A percentile compares a stretch with the other conserved stretches of the same genome.
Evolutionary conservation across 2,797 vertebrate species (phyloP).

Genomic region (Taeniopygia guttata): DNA sequence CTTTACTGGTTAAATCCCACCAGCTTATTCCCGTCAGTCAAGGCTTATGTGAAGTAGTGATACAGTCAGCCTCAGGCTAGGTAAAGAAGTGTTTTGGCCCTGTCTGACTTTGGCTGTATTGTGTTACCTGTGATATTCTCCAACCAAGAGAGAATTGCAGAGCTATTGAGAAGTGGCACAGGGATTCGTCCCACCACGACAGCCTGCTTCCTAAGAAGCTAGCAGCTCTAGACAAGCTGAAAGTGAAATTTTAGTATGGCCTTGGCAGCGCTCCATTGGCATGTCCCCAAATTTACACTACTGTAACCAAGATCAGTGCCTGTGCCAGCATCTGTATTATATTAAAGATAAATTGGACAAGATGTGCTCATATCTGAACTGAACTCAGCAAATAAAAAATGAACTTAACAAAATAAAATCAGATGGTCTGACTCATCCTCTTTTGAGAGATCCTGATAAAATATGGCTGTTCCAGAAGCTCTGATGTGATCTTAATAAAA

Average conservation of each 20-base stretch:
- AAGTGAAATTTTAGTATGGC: constrained; percentile 59
- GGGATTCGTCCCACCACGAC: constrained; percentile 4
- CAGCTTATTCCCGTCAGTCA: constrained; percentile 53
- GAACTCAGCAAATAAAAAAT: constrained; percentile 33
- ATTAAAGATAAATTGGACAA: constrained; percentile 45
- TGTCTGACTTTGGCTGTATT: neutral
- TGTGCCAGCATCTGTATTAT: constrained; percentile 17
- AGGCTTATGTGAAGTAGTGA: constrained; percentile 53
- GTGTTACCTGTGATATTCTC: constrained; percentile 59
- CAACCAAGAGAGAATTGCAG: constrained; percentile 50
- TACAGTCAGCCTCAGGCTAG: constrained; percentile 63
- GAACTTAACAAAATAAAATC: constrained; percentile 49
- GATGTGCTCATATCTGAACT: constrained; percentile 28
- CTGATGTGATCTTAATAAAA: constrained; percentile 46
- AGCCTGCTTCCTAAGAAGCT: constrained; percentile 68
- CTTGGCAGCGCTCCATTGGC: constrained; percentile 45
- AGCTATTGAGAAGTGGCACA: constrained; percentile 17
- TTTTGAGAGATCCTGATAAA: constrained; percentile 31
- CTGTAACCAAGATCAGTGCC: neutral
- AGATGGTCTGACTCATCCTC: constrained; percentile 38
- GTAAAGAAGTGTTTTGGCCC: constrained; percentile 58
- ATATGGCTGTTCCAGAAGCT: neutral
- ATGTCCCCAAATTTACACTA: constrained; percentile 37
- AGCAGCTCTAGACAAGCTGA: constrained; percentile 33
- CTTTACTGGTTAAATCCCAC: constrained; percentile 63